A percentile compares a stretch with the other conserved stretches of the same genome.
These are phyloP conservation scores for Typhlichthys subterraneus DNA, from an alignment of 2,797 vertebrate genomes.

Conservation along the genomic window DNA sequence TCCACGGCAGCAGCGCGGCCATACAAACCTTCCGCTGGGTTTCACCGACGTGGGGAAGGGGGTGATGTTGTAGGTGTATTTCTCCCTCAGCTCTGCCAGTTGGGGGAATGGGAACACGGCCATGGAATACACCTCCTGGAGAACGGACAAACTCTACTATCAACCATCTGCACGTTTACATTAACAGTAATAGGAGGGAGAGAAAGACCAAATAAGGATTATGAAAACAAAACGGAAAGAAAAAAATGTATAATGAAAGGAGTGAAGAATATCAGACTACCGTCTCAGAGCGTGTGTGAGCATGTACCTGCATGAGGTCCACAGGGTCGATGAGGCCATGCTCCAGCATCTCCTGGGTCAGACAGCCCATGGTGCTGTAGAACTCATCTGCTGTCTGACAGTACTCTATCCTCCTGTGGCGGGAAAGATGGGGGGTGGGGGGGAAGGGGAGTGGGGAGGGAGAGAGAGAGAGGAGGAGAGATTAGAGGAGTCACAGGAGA, in stretches of 20 bases:
- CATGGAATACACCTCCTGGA: constrained; percentile 92
- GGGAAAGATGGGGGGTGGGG: background rate
- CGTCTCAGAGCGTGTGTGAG: background rate
- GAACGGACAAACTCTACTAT: background rate
- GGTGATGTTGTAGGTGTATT: constrained; percentile 98
- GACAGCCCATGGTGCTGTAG: constrained; percentile 94
- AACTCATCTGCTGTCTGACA: constrained; percentile 96
- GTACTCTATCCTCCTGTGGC: constrained; percentile 89
- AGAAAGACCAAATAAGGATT: background rate
- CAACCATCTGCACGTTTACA: background rate
- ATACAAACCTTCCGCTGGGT: constrained; percentile 73
- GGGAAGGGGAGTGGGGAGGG: background rate
- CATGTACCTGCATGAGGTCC: constrained; percentile 93
- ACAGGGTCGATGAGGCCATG: constrained; percentile 87
- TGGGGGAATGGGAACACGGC: constrained; percentile 96
- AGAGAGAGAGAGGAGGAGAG: background rate
- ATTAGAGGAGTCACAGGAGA: no score
- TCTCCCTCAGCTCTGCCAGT: constrained; percentile 93
- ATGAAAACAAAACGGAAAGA: background rate
- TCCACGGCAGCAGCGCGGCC: background rate
- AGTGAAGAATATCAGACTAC: background rate
- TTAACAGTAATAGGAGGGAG: background rate
- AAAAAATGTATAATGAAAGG: background rate
- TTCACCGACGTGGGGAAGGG: constrained; percentile 93
- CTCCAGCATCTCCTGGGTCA: constrained; percentile 97